Conservation (phyloP, 2,888 invertebrate species). For the Drosophila seclusa region DNA sequence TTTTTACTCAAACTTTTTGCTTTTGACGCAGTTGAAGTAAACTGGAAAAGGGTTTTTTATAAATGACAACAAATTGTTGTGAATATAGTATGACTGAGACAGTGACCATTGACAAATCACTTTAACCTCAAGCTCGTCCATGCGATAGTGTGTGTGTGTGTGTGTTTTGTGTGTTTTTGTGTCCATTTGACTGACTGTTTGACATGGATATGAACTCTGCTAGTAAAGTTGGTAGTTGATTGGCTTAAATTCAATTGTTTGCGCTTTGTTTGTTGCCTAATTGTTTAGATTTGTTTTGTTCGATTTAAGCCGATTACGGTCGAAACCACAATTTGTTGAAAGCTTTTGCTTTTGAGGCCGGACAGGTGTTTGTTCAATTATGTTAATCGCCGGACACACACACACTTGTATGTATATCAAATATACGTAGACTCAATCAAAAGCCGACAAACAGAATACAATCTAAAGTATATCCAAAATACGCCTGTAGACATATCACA, state of each 20-base stretch:
- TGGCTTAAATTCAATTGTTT: slow-evolving; percentile 45
- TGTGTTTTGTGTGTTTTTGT: neutral
- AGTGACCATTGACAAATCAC: slow-evolving; percentile 6
- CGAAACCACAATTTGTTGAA: slow-evolving; percentile 71
- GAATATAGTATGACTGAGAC: slow-evolving; percentile 2
- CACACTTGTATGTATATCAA: slow-evolving; percentile 1
- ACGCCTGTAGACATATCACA: slow-evolving; percentile 30
- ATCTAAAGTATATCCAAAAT: slow-evolving; percentile 32
- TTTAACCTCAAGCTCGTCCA: neutral
- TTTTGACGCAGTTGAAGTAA: neutral
- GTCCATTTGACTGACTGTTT: slow-evolving; percentile 17
- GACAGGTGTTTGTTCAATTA: slow-evolving; percentile 68
- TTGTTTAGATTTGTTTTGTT: slow-evolving; percentile 68
- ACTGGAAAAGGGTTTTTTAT: neutral
- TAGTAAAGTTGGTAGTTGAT: slow-evolving; percentile 31
- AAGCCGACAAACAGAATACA: slow-evolving; percentile 9
- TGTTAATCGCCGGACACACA: slow-evolving; percentile 53
- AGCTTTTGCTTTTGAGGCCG: slow-evolving; percentile 49
- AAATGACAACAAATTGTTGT: neutral
- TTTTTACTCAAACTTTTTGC: neutral
- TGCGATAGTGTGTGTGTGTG: neutral
- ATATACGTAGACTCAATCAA: slow-evolving; percentile 3
- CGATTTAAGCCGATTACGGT: slow-evolving; percentile 74
- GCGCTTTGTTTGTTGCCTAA: slow-evolving; percentile 52
- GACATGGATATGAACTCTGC: slow-evolving; percentile 16